A percentile compares a stretch with the other conserved stretches of the same genome.
These are phyloP conservation scores for Ptiloglossa arizonensis DNA, from an alignment of 1,140 invertebrate species.

Conservation along the genomic window DNA sequence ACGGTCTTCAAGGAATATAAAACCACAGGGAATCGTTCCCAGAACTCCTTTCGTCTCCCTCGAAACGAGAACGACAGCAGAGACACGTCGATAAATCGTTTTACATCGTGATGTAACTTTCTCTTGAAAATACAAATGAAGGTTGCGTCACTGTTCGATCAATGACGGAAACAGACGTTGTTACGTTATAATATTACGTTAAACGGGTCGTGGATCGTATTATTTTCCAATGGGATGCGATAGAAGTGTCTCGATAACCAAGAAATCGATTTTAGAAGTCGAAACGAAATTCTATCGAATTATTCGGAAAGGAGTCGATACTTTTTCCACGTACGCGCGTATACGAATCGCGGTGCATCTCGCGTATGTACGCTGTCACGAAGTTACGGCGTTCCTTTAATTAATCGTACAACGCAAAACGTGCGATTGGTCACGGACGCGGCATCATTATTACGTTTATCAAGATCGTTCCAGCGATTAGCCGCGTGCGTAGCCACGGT, in stretches of 20 bases:
- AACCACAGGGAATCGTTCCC: not conserved
- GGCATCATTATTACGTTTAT: slow-evolving; percentile 2
- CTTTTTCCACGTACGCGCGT: not conserved
- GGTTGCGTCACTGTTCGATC: too few relatives aligned
- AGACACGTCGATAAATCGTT: slow-evolving; percentile 20
- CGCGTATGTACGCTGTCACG: not conserved
- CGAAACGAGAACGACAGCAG: not conserved
- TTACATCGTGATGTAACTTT: not conserved
- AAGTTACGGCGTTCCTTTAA: not conserved
- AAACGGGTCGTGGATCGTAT: too few relatives aligned
- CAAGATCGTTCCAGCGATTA: slow-evolving; percentile 24
- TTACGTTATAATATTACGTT: too few relatives aligned
- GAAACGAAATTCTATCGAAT: too few relatives aligned
- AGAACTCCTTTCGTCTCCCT: not conserved
- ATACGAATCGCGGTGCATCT: not conserved
- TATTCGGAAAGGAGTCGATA: too few relatives aligned
- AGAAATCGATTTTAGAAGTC: too few relatives aligned
- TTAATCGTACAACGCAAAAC: not conserved
- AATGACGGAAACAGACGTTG: too few relatives aligned
- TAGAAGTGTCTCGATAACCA: too few relatives aligned
- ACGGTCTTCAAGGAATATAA: slow-evolving; percentile 27
- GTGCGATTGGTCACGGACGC: not conserved
- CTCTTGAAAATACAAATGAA: too few relatives aligned
- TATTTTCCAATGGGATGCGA: too few relatives aligned
- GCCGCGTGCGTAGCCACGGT: not conserved